Base-by-base conservation (phyloP, 2,113 vertebrate genomes). In the Oryzias woworae region DNA sequence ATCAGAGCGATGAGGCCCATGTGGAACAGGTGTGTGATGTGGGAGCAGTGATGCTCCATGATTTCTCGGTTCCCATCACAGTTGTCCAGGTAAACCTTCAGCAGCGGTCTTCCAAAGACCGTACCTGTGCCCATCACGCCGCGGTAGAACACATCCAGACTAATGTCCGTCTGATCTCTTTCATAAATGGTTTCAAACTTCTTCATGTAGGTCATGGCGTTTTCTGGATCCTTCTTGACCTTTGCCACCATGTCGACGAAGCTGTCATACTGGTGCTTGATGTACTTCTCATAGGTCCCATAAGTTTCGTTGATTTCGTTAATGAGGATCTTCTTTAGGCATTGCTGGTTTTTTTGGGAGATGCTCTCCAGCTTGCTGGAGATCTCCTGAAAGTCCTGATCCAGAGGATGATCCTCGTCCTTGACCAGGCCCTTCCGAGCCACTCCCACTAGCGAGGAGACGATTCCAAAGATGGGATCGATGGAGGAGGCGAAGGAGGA, bases 1-100 rank as follows among this genome's bases (percentile, higher is more conserved):
- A 93, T 92, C 53, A 92, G 83, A 7, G 91, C 64, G 0, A 93
- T 92, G 53, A 93, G 90, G 18, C 92, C 92, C 53, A 92, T 90
- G 47, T 93, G 89, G 75, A 93, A 93, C 18, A 93, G 84, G 63
- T 92, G 88, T 4, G 77, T 49, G 15, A 93, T 63, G 72, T 92
- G 88, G 14, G 87, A 90, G 55, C 92, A 93, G 55, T 57, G 79
- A 48, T 48, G 78, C 74, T 93, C 90, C 92, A 93, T 93, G 54
- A 87, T 82, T 53, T 78, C 67, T 0, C 60, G 81, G 77, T 90
- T 28, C 0, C 67, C 74, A 0, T 85, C 36, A 5, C 90, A 93
- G 84, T 80, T 69, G 3, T 92, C 90, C 60, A 91, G 23, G 73
- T 92, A 93, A 14, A 91, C 91, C 23, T 74, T 82, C 55, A 93